Conservation (phyloP, 2,113 vertebrate genomes). For the Ictalurus furcatus region DNA sequence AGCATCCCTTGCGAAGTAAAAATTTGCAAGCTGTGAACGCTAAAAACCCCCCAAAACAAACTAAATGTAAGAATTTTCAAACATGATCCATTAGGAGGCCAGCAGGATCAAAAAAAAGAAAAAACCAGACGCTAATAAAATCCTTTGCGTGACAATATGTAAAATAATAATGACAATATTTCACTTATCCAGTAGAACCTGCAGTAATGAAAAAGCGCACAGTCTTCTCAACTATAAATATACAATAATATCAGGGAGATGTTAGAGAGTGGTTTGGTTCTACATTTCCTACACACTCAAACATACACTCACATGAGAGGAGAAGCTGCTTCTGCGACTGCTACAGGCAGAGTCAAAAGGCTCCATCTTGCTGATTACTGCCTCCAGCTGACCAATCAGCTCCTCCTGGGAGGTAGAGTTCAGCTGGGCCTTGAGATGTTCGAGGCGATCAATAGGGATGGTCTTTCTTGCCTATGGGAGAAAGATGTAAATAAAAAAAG, state of each 20-base stretch:
- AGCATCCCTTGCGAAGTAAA: not conserved
- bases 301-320: constrained; percentile 84
- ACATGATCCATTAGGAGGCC: not conserved
- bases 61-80: not conserved
- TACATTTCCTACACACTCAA: no score
- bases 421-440: constrained; percentile 87
- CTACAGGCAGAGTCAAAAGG: constrained; percentile 91
- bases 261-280: not conserved
- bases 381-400: constrained; percentile 82
- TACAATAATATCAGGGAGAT: not conserved
- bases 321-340: constrained; percentile 96
- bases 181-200: not conserved
- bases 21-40: not conserved
- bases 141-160: not conserved
- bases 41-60: not conserved
- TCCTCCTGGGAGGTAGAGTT: constrained; percentile 74
- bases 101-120: not conserved
- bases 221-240: not conserved
- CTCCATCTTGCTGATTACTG: constrained; percentile 85
- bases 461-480: constrained; percentile 84
- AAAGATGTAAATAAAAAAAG: constrained; percentile 7
- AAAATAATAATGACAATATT: not conserved
- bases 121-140: not conserved
- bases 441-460: constrained; percentile 86
- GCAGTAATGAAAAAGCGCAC: not conserved